Conservation (phyloP, 2,797 vertebrate species). For the Nasua narica region DNA sequence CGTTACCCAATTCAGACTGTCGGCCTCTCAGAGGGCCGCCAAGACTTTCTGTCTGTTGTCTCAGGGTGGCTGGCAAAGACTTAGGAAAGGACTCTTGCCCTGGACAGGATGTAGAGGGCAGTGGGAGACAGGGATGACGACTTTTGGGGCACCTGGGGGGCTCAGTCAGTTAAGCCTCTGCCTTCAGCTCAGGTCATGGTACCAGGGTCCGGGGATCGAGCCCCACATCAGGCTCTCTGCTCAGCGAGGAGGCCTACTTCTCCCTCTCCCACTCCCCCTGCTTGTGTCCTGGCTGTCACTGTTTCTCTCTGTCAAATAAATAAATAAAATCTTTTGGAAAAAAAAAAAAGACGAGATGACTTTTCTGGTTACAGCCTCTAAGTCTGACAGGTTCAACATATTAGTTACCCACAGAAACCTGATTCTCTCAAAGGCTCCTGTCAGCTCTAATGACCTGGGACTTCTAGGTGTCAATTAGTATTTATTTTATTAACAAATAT, state of each 20-base stretch:
- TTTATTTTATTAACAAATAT: background rate
- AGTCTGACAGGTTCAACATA: background rate
- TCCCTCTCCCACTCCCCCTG: background rate
- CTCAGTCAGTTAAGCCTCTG: background rate
- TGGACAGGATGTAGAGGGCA: background rate
- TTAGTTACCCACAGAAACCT: background rate
- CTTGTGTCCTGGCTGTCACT: background rate
- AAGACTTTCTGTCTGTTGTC: background rate
- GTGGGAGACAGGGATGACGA: background rate
- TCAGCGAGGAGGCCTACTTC: background rate
- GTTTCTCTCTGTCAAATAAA: too few species aligned
- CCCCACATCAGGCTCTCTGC: fast-evolving
- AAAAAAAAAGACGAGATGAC: background rate
- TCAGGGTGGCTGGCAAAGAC: background rate
- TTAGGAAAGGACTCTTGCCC: background rate
- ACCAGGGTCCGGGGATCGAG: background rate
- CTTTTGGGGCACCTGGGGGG: background rate
- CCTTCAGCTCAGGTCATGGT: background rate
- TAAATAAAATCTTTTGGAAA: too few species aligned
- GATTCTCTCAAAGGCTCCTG: conserved; percentile 15
- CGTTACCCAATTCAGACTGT: background rate
- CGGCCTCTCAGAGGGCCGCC: background rate
- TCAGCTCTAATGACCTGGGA: background rate
- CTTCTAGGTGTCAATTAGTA: background rate
- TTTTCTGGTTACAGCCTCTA: background rate